A percentile compares a stretch with the other conserved stretches of the same genome.
Conservation (phyloP, 2,888 invertebrate genomes). For the Chrysolina americana region DNA sequence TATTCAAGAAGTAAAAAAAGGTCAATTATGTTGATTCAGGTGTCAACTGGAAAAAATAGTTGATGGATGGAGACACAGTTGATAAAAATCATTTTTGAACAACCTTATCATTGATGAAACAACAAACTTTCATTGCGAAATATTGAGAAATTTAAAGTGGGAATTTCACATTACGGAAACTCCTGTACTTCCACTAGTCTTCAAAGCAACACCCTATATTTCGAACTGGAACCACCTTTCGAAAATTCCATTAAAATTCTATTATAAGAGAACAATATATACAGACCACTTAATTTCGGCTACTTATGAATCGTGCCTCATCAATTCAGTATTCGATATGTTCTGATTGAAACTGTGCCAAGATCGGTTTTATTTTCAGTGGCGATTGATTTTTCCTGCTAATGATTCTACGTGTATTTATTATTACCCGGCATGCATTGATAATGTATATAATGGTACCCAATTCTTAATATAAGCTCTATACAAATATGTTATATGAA, state of each 20-base stretch:
- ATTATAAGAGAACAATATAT: slow-evolving; percentile 12
- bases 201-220: background rate
- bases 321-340: background rate
- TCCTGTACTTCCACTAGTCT: too few relatives aligned
- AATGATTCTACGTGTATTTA: slow-evolving; percentile 1
- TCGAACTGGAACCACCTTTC: background rate
- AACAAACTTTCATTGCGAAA: too few relatives aligned
- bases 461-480: background rate
- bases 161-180: too few relatives aligned
- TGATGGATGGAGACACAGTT: too few relatives aligned
- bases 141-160: too few relatives aligned
- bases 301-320: background rate
- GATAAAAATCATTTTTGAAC: too few relatives aligned
- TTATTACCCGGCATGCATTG: slow-evolving; percentile 3
- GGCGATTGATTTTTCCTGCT: slow-evolving; percentile 8
- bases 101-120: too few relatives aligned
- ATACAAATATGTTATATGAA: slow-evolving; percentile 10
- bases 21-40: too few relatives aligned
- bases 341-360: background rate
- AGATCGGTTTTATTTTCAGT: background rate
- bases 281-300: background rate
- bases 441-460: slow-evolving; percentile 5
- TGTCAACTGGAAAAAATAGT: too few relatives aligned
- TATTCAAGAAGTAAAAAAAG: too few relatives aligned
- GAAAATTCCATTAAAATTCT: slow-evolving; percentile 5